Evolutionary conservation across 1,140 invertebrate species (phyloP), one percentile per base, ranked within the genome.

Genomic region (Philaenus spumarius): DNA sequence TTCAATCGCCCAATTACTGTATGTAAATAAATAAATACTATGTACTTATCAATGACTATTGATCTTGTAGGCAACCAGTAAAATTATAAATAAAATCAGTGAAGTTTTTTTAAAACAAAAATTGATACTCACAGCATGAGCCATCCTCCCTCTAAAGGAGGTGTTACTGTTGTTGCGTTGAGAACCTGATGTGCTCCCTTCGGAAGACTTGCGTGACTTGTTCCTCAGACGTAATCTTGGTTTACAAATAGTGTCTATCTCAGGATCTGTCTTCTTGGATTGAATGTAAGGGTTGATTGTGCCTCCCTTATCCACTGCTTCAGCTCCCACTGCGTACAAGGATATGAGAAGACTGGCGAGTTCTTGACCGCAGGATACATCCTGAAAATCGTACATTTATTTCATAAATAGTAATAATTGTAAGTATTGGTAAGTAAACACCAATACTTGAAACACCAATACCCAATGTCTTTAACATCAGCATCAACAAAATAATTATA

Each of bases 271-370:
- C 24, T 30, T 39, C 17, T 6, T 14, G 17, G 15, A 14, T 39
- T 19, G 12, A 24, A 76, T 60, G 47, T 75, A 72, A 0, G 71
- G 66, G 59, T 75, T 73, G 0, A 46, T 14, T 6, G 34, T 35
- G 7, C 58, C 53, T 23, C 17, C 48, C 24, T 42, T 50, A 15
- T 39, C 30, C 39, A 55, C 48, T 37, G 58, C 53, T 19, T 63
- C 37, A 15, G 56, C 62, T 54, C 24, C 65, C 60, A 78, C 77
- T 0, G 79, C 80, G 62, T 79, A 82, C 15, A 84, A 63, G 58
- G 81, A 82, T 2, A 82, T 73, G n/a, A 84, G 69, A 19, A 84
- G 71, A 1, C 77, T 78, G 2, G 80, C 76, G 51, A 85, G 68
- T 64, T 83, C 80, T 1, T 78, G 75, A 35, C 75, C 77, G 63